phyloP scores from a whole-genome alignment of 2,797 vertebrate genomes.

The Merluccius polli region DNA sequence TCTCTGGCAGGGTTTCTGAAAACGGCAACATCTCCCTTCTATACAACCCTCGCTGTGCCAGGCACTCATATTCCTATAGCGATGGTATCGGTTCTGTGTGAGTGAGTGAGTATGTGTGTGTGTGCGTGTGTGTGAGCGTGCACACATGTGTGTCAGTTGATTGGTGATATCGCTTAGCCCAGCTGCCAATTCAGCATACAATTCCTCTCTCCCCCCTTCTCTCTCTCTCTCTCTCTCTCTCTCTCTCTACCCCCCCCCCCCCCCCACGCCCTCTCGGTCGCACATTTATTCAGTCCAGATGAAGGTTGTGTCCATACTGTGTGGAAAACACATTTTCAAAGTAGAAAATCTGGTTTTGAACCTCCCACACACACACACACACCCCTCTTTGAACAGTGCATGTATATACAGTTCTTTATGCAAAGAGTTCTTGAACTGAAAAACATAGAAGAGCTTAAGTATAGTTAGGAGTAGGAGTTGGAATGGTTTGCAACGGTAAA shows the following conservation, averaged over 20 bases:
- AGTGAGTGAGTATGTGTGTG: conserved; percentile 4
- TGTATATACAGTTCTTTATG: not conserved
- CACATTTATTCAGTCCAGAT: conserved; percentile 73
- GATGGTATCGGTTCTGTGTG: not conserved
- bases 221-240: not conserved
- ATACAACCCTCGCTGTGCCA: conserved; percentile 28
- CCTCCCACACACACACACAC: conserved; percentile 20
- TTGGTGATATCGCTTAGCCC: conserved; percentile 47
- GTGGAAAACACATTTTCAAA: conserved; percentile 78
- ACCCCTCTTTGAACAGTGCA: conserved; percentile 22
- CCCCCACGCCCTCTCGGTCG: not conserved
- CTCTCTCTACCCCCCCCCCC: conserved; percentile 7
- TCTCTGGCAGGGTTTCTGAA: conserved; percentile 69
- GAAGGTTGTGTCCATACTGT: conserved; percentile 57
- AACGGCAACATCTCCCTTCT: conserved; percentile 64
- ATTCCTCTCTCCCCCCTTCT: conserved; percentile 38
- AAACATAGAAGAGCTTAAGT: not conserved
- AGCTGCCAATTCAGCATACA: conserved; percentile 50
- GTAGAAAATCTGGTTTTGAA: conserved; percentile 73
- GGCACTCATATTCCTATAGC: not conserved
- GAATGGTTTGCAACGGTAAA: not conserved
- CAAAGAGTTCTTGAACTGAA: conserved; percentile 21
- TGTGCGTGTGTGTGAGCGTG: conserved; percentile 12
- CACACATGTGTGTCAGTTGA: conserved; percentile 4
- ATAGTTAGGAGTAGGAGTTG: not conserved